phyloP scores from a whole-genome alignment of 2,113 vertebrate genomes.

The Ictidomys tridecemlineatus region DNA sequence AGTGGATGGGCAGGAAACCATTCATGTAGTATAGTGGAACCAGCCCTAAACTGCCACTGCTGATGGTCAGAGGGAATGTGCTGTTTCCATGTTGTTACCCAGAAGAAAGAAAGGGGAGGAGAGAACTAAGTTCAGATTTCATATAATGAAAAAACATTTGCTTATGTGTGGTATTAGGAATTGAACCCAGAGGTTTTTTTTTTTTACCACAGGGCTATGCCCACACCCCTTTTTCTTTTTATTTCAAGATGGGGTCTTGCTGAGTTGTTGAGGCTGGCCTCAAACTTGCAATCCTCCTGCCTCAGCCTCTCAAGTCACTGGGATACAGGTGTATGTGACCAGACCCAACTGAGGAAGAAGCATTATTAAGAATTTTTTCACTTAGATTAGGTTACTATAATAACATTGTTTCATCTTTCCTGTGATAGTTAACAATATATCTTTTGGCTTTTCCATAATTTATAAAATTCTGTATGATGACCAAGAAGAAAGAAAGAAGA shows the following conservation, averaged over 20 bases:
- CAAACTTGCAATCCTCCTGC: not conserved
- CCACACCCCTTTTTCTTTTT: not conserved
- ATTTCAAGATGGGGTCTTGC: not conserved
- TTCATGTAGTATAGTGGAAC: not conserved
- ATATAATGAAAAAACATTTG: no score
- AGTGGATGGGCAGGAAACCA: not conserved
- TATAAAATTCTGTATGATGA: constrained; percentile 33
- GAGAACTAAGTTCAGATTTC: not conserved
- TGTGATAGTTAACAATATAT: not conserved
- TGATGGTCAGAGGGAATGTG: not conserved
- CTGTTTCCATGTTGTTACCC: not conserved
- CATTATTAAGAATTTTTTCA: constrained; percentile 20
- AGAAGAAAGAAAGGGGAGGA: not conserved
- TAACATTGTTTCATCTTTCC: constrained; percentile 36
- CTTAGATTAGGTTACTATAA: not conserved
- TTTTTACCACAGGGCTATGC: not conserved
- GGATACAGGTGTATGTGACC: no score
- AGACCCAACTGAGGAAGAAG: no score
- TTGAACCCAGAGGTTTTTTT: not conserved
- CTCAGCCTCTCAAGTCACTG: no score
- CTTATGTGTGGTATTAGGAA: not conserved
- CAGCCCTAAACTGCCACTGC: not conserved
- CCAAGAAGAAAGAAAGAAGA: constrained; percentile 15
- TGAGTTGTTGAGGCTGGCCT: not conserved
- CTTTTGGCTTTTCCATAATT: constrained; percentile 39